phyloP scores from a whole-genome alignment of 2,113 vertebrate genomes.

The Cinclus cinclus region DNA sequence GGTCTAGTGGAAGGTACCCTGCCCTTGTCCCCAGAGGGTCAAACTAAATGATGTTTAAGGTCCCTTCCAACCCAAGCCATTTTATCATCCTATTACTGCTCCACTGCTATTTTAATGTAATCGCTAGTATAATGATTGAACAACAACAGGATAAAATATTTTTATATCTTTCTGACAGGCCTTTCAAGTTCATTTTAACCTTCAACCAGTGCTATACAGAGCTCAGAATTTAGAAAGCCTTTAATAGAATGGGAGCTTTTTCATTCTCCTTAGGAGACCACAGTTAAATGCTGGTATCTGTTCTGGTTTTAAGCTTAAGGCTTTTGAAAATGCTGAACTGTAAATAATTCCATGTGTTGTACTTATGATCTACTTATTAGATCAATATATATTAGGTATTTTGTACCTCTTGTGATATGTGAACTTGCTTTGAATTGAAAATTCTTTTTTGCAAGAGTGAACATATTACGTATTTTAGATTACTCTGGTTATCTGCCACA shows the following conservation, averaged over 20 bases:
- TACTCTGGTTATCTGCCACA: not conserved
- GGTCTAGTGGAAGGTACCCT: not conserved
- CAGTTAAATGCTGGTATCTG: not conserved
- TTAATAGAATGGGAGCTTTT: not conserved
- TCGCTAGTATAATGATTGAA: not conserved
- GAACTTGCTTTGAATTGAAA: not conserved
- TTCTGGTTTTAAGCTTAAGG: not conserved
- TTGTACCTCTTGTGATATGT: not conserved
- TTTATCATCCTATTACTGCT: not conserved
- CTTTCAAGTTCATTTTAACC: not conserved
- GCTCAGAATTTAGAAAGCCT: not conserved
- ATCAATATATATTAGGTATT: not conserved
- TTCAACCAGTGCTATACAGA: not conserved
- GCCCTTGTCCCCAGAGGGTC: not conserved
- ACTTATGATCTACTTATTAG: not conserved
- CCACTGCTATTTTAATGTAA: not conserved
- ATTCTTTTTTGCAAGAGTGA: not conserved
- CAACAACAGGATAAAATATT: not conserved
- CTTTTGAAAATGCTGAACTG: not conserved
- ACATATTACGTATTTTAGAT: not conserved
- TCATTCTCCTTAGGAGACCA: not conserved
- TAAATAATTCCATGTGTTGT: not conserved
- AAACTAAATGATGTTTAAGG: not conserved
- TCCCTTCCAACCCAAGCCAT: not conserved
- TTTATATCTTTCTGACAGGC: not conserved